Evolutionary conservation across 1,140 invertebrate species (phyloP), one percentile per base, ranked within the genome.

Genomic region (Eulimnadia texana): DNA sequence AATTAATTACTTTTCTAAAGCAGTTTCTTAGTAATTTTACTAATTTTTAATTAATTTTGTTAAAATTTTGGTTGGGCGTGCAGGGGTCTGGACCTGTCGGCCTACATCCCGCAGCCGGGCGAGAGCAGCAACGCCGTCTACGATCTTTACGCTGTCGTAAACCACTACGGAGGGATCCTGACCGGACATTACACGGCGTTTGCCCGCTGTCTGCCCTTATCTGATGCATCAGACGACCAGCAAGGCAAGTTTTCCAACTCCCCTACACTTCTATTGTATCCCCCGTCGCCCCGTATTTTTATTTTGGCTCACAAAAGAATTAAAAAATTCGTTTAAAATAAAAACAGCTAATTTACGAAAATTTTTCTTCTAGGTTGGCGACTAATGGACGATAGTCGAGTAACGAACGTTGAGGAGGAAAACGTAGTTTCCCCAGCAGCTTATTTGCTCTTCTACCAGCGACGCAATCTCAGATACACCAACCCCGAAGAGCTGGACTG

Each of bases 181-280:
- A 74, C 74, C 3, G 77, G 77, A 16, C 77, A 79, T 67, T 79
- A 78, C 66, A 78, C 76, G n/a, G 66, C 76, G 1, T 76, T 69
- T 66, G 75, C 74, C 0, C 67, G 74, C 11, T 72, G 71, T 60
- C 65, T 70, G 19, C 67, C 72, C 42, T 52, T 53, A 22, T 61
- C 61, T 3, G 64, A 69, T 27, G 53, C 65, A 1, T 64, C 52
- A 19, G 65, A 67, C 13, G 70, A 68, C 65, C 70, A 74, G 68
- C 65, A 74, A 24, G 75, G 75, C 75, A 65, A 68, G 72, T 67
- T n/a, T n/a, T n/a, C n/a, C n/a, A n/a, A n/a, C n/a, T n/a, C n/a
- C n/a, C n/a, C 3, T 0, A 19, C 25, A 19, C 19, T 51, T 2
- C 25, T 2, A n/a, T n/a, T n/a, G n/a, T n/a, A n/a, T n/a, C n/a